Evolutionary conservation across 2,797 vertebrate genomes (phyloP).

Genomic region (Triplophysa yarkandensis): DNA sequence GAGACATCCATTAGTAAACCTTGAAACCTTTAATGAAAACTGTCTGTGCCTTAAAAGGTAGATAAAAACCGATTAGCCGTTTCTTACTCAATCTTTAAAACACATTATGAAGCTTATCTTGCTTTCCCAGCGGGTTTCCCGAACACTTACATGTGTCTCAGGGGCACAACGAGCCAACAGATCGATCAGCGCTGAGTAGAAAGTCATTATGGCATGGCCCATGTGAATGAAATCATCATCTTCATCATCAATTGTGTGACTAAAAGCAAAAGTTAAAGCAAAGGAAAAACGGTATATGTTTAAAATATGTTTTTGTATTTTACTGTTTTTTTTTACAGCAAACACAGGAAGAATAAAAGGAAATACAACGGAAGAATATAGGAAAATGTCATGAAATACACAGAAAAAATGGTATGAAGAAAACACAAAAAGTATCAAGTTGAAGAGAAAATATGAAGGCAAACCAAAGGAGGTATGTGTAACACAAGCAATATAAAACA

Average conservation of each 20-base stretch:
- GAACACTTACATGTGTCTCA: conserved; percentile 87
- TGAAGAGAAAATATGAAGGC: neutral
- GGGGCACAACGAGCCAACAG: conserved; percentile 92
- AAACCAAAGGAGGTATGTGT: too few relatives aligned
- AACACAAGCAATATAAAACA: too few relatives aligned
- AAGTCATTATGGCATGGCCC: conserved; percentile 96
- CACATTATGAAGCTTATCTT: conserved; percentile 36
- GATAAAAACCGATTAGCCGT: conserved; percentile 36
- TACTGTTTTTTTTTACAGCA: too few relatives aligned
- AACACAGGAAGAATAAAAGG: neutral
- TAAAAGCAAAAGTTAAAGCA: conserved; percentile 53
- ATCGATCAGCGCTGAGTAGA: conserved; percentile 94
- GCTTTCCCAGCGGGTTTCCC: neutral
- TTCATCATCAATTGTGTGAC: conserved; percentile 78
- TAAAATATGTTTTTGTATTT: neutral
- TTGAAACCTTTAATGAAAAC: conserved; percentile 39
- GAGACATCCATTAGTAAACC: conserved; percentile 29
- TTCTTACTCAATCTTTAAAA: conserved; percentile 32
- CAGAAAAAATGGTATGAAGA: too few relatives aligned
- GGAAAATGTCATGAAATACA: neutral
- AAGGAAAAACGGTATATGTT: neutral
- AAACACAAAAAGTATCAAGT: too few relatives aligned
- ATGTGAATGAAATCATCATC: conserved; percentile 90
- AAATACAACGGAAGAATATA: neutral
- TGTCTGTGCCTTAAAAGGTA: conserved; percentile 26